Evolutionary conservation across 2,797 vertebrate species (phyloP).

Genomic region (Esox masquinongy): DNA sequence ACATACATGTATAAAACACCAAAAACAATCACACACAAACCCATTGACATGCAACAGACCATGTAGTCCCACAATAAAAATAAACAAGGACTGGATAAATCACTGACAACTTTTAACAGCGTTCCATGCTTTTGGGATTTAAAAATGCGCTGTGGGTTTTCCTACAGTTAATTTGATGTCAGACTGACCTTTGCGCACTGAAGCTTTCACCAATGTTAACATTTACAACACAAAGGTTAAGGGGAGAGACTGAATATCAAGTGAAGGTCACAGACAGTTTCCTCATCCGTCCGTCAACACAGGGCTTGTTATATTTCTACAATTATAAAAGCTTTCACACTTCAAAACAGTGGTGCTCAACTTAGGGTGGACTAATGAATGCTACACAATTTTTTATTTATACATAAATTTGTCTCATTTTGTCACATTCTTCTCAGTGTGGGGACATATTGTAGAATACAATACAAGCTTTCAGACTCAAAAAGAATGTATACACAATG

Average conservation of each 20-base stretch:
- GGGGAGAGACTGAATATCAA: conserved; percentile 40
- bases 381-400: not conserved
- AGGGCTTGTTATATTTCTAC: not conserved
- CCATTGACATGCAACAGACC: not conserved
- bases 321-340: not conserved
- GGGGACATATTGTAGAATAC: too few relatives aligned
- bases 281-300: not conserved
- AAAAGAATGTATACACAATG: too few relatives aligned
- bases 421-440: too few relatives aligned
- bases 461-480: too few relatives aligned
- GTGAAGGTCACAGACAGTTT: conserved; percentile 43
- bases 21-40: not conserved
- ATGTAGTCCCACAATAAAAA: not conserved
- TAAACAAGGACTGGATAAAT: not conserved
- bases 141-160: conserved; percentile 34
- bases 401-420: too few relatives aligned
- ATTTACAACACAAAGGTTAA: conserved; percentile 79
- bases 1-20: not conserved
- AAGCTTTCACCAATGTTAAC: conserved; percentile 56
- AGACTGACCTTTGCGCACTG: conserved; percentile 71
- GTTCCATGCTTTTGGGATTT: not conserved
- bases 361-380: too few relatives aligned
- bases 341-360: not conserved
- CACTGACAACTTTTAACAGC: not conserved
- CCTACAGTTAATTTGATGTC: conserved; percentile 54